Conservation (phyloP, 1,140 invertebrate genomes). For the Drosophila oshimai region DNA sequence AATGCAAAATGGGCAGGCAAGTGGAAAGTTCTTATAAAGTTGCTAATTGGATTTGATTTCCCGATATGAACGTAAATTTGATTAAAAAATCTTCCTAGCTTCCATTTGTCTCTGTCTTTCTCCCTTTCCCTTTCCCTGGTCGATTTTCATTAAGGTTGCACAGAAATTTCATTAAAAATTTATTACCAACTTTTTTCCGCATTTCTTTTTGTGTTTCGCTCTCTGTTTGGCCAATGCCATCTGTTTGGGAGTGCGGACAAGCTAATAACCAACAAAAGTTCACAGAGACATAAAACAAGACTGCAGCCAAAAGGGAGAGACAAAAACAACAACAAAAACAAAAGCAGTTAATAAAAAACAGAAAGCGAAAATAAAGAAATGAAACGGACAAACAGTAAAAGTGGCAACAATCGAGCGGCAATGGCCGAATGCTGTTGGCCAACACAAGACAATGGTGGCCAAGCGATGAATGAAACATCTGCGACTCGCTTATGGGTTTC, state of each 20-base stretch:
- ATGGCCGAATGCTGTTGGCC: constrained; percentile 37
- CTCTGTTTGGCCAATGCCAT: constrained; percentile 21
- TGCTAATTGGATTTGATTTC: constrained; percentile 80
- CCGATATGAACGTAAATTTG: constrained; percentile 67
- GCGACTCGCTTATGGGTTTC: constrained; percentile 16
- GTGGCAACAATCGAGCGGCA: constrained; percentile 30
- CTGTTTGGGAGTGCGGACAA: constrained; percentile 51
- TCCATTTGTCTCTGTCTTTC: constrained; percentile 8
- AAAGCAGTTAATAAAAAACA: constrained; percentile 39
- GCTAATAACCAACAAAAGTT: constrained; percentile 69
- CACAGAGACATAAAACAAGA: constrained; percentile 45
- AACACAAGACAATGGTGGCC: constrained; percentile 17
- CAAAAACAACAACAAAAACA: constrained; percentile 11
- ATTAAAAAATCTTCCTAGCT: constrained; percentile 52
- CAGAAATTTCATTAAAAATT: constrained; percentile 75
- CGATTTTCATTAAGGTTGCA: constrained; percentile 52
- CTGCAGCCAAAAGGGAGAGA: constrained; percentile 52
- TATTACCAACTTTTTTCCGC: constrained; percentile 59
- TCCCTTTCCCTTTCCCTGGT: background rate
- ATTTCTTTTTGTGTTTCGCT: background rate
- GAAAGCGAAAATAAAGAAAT: constrained; percentile 32
- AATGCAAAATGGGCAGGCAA: constrained; percentile 7
- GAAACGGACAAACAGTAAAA: constrained; percentile 47
- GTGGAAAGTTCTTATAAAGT: constrained; percentile 57
- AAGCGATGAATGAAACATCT: constrained; percentile 37